phyloP scores from a whole-genome alignment of 2,797 vertebrate species.

The Melanotaenia boesemani region DNA sequence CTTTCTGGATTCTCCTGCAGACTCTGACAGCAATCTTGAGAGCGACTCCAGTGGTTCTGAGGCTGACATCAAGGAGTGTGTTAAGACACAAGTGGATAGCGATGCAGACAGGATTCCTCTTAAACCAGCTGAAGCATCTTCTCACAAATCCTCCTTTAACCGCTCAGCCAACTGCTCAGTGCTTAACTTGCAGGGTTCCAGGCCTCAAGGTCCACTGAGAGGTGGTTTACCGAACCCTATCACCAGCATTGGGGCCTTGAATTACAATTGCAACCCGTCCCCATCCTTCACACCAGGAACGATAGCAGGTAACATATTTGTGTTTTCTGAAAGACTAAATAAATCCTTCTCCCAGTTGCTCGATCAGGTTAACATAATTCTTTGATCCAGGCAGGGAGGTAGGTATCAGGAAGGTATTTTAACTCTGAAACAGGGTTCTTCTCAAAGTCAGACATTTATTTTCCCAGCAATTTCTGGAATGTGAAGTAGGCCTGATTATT shows the following conservation, averaged over 20 bases:
- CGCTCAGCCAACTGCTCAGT: slow-evolving; percentile 79
- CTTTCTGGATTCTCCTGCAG: slow-evolving; percentile 72
- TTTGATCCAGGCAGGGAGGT: neutral
- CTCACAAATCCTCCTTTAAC: slow-evolving; percentile 79
- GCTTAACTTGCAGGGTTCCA: slow-evolving; percentile 87
- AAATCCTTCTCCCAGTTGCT: neutral
- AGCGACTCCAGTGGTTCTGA: slow-evolving; percentile 91
- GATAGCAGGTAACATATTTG: slow-evolving; percentile 84
- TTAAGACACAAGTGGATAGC: slow-evolving; percentile 88
- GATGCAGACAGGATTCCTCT: slow-evolving; percentile 85
- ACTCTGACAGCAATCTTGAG: slow-evolving; percentile 93
- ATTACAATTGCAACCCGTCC: slow-evolving; percentile 81
- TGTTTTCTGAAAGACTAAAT: slow-evolving; percentile 4
- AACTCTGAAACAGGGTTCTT: neutral
- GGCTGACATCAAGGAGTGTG: slow-evolving; percentile 88
- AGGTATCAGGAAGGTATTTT: neutral
- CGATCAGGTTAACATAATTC: slow-evolving; percentile 8
- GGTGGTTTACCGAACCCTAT: slow-evolving; percentile 60
- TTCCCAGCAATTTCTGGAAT: slow-evolving; percentile 8
- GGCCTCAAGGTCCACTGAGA: slow-evolving; percentile 77
- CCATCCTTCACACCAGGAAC: slow-evolving; percentile 80
- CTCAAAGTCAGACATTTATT: neutral
- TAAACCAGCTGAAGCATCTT: slow-evolving; percentile 82
- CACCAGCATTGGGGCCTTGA: slow-evolving; percentile 77
- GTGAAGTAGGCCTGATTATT: neutral